Base-by-base conservation (phyloP, 2,797 vertebrate genomes). In the Poecilia gillii region DNA sequence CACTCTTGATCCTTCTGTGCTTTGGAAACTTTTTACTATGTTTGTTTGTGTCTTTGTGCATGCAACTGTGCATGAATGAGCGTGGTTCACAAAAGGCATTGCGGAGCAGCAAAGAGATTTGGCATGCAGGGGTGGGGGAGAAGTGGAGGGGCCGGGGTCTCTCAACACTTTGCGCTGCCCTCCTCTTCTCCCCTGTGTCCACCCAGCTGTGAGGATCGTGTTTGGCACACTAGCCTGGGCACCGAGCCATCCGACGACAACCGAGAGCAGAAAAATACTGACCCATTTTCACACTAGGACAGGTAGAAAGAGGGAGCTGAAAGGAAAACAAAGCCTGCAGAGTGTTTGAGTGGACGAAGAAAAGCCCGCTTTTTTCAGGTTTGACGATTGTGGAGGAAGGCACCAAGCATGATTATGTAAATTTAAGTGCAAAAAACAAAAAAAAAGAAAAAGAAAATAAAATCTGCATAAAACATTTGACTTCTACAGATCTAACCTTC, bases 121-220 rank as follows among this genome's bases (percentile, higher is more conserved):
- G 87, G 88, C 89, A 81, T 78, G 76, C 41, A 3, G 18, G 46
- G 25, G 45, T 8, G 18, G 28, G 33, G 25, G 16, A 13, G 36
- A 28, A 39, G 55, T 46, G 43, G 41, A 28, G 68, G 68, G 68
- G 13, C 68, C n/a, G 25, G 39, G 20, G 16, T 81, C 80, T 85
- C 79, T 70, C 75, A 25, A 76, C 71, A 76, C 4, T 62, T 74
- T 47, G 20, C 43, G 4, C 85, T 90, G 77, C 76, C 84, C 85
- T 90, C 75, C 64, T 89, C 86, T 76, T 87, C 76, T 87, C 87
- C 76, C 80, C 83, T 75, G 85, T 89, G 91, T 90, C 90, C 88
- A 83, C 78, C 90, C 81, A 90, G 91, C 89, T 88, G 88, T 87
- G 87, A 86, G 87, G 87, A 84, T 85, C 88, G 73, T 81, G 90